Percentiles rank a stretch among this genome's conserved stretches.
Evolutionary conservation across 2,797 vertebrate species (phyloP).

Genomic region (Acrossocheilus wenchowensis): DNA sequence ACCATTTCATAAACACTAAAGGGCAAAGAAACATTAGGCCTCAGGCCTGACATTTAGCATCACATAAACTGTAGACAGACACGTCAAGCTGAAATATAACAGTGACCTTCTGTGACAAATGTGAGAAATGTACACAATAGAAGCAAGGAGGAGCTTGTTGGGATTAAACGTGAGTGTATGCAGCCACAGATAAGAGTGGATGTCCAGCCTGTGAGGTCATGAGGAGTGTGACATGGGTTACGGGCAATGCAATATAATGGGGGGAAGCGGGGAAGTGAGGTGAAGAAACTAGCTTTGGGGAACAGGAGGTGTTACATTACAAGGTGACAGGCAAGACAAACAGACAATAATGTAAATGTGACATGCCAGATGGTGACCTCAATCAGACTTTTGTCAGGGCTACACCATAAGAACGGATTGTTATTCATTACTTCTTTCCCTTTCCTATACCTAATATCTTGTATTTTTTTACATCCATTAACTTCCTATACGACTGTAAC

Average conservation of each 20-base stretch:
- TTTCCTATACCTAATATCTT: neutral
- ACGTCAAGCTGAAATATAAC: slow-evolving; percentile 22
- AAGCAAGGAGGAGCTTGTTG: slow-evolving; percentile 26
- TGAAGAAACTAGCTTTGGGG: slow-evolving; percentile 55
- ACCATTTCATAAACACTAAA: slow-evolving; percentile 2
- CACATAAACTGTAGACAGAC: slow-evolving; percentile 25
- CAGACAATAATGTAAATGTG: slow-evolving; percentile 57
- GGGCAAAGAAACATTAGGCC: slow-evolving; percentile 2
- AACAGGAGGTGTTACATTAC: slow-evolving; percentile 63
- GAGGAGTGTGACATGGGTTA: slow-evolving; percentile 37
- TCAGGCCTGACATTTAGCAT: slow-evolving; percentile 11
- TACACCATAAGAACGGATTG: neutral
- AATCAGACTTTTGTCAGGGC: neutral
- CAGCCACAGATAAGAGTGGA: slow-evolving; percentile 40
- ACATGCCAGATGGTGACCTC: slow-evolving; percentile 49
- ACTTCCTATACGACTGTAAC: neutral
- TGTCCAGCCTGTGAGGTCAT: slow-evolving; percentile 46
- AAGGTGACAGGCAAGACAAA: slow-evolving; percentile 70
- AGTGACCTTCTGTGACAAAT: slow-evolving; percentile 36
- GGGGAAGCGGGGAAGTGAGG: slow-evolving; percentile 29
- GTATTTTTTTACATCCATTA: neutral
- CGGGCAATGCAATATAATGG: slow-evolving; percentile 20
- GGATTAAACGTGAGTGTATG: slow-evolving; percentile 39
- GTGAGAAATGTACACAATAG: slow-evolving; percentile 38
- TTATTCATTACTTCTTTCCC: neutral